Evolutionary conservation across 1,140 invertebrate genomes (phyloP).

Genomic region (Dolichoris vasculosae): DNA sequence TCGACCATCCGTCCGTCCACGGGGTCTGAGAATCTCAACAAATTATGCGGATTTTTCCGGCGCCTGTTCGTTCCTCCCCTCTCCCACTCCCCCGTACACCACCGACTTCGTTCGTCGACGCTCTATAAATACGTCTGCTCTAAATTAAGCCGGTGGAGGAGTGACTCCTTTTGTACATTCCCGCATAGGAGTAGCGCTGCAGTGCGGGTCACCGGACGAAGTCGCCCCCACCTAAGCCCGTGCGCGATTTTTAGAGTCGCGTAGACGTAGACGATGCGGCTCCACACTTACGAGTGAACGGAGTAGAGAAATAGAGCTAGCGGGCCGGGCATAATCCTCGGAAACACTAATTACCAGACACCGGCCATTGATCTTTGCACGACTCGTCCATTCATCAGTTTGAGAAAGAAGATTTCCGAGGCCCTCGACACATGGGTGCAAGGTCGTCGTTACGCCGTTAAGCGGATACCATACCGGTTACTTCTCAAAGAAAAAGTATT

Average conservation of each 20-base stretch:
- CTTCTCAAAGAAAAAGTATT: background rate
- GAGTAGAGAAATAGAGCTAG: background rate
- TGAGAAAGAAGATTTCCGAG: background rate
- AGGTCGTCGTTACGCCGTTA: slow-evolving; percentile 4
- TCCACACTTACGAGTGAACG: background rate
- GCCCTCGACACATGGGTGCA: background rate
- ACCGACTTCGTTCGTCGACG: background rate
- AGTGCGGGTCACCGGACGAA: slow-evolving; percentile 42
- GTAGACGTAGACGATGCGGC: background rate
- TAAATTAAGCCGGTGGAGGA: slow-evolving; percentile 29
- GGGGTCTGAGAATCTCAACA: background rate
- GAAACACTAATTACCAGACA: slow-evolving; percentile 45
- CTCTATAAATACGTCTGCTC: slow-evolving; percentile 39
- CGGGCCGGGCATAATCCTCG: background rate
- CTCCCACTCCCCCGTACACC: no score
- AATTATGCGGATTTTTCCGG: background rate
- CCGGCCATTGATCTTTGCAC: slow-evolving; percentile 44
- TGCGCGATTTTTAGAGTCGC: background rate
- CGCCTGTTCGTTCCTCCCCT: no score
- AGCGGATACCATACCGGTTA: background rate
- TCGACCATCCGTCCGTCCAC: background rate
- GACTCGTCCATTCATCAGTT: background rate
- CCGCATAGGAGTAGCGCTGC: background rate
- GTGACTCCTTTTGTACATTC: slow-evolving; percentile 24
- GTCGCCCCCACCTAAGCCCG: background rate